Conservation (phyloP, 2,888 invertebrate genomes). For the Lasiommata megera region DNA sequence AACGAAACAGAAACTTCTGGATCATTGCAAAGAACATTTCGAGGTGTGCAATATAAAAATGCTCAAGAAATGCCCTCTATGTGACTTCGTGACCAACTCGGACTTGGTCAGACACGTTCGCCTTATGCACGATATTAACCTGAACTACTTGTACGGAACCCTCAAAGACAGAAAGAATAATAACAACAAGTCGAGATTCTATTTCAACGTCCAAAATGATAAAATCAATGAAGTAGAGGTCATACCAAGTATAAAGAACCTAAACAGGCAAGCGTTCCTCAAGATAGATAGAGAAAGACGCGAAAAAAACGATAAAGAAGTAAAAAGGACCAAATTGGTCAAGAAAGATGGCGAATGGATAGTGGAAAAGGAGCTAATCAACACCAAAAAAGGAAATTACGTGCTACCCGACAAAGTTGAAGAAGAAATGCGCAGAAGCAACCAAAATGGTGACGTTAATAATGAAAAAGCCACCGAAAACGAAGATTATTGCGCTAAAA, state of each 20-base stretch:
- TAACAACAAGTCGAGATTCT: constrained; percentile 44
- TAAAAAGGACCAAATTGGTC: constrained; percentile 54
- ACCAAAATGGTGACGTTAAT: background rate
- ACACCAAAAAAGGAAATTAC: constrained; percentile 24
- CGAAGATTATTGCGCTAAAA: constrained; percentile 45
- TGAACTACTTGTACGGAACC: constrained; percentile 40
- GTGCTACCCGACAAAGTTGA: constrained; percentile 31
- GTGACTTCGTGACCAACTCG: constrained; percentile 47
- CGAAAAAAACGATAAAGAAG: constrained; percentile 38
- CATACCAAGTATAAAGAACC: constrained; percentile 57
- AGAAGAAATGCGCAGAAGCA: constrained; percentile 6
- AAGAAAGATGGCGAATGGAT: constrained; percentile 59
- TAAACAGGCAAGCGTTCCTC: constrained; percentile 53
- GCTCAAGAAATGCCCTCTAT: constrained; percentile 62
- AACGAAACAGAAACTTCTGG: constrained; percentile 49
- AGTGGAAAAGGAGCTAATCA: constrained; percentile 47
- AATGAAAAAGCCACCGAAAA: background rate
- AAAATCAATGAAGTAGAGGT: constrained; percentile 48
- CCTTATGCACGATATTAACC: constrained; percentile 41
- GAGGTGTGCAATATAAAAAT: constrained; percentile 53
- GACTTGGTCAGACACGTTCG: constrained; percentile 47
- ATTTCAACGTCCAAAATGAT: constrained; percentile 43
- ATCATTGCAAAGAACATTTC: constrained; percentile 61
- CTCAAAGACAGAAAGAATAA: constrained; percentile 44
- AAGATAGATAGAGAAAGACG: constrained; percentile 51